These are phyloP conservation scores for Corythornis madagascariensis DNA, from an alignment of 2,113 vertebrate genomes.

Conservation along the genomic window DNA sequence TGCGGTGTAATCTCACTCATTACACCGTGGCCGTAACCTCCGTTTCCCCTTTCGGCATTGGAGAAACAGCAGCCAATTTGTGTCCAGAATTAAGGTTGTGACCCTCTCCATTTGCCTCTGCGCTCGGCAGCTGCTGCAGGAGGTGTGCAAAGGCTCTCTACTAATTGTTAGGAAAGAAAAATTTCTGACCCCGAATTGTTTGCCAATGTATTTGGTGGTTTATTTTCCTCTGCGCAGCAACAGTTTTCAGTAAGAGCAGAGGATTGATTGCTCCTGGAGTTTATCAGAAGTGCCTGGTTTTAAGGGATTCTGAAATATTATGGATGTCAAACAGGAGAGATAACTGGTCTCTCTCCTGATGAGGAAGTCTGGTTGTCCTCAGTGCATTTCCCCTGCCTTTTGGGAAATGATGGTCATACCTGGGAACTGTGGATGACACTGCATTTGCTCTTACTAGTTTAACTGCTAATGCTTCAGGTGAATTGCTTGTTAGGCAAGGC, in stretches of 20 bases:
- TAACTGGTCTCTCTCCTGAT: not conserved
- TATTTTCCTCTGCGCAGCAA: conserved; percentile 4
- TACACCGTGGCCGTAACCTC: not conserved
- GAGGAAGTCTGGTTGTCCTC: not conserved
- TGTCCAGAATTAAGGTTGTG: conserved; percentile 53
- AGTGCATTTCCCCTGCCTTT: not conserved
- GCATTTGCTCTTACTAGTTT: not conserved
- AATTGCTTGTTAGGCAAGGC: not conserved
- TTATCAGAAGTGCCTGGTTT: conserved; percentile 1
- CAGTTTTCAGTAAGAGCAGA: not conserved
- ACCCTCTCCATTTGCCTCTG: conserved; percentile 25
- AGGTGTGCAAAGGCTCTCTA: not conserved
- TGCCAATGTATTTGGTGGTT: not conserved
- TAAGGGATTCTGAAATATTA: not conserved
- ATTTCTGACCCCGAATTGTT: not conserved
- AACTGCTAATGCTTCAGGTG: not conserved
- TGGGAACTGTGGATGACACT: not conserved
- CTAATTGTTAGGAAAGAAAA: conserved; percentile 12
- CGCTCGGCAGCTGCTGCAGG: not conserved
- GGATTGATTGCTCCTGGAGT: not conserved
- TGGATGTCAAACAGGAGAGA: not conserved
- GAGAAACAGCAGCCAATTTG: conserved; percentile 46
- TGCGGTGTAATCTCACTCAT: conserved; percentile 7
- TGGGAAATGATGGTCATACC: not conserved
- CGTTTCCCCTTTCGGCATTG: not conserved